phyloP scores from a whole-genome alignment of 2,888 invertebrate species.

The Caenorhabditis panamensis region DNA sequence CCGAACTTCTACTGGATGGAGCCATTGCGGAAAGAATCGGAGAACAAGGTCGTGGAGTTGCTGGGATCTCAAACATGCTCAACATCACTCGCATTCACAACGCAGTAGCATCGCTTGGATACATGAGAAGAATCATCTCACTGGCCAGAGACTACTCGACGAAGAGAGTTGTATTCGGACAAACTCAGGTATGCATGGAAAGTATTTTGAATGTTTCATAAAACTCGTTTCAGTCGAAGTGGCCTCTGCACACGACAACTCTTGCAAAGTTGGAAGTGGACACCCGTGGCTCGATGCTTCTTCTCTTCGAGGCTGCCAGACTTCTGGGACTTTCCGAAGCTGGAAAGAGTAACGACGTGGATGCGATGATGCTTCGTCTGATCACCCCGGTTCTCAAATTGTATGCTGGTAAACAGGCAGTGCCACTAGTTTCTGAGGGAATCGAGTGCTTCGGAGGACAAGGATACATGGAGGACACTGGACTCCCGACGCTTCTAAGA shows the following conservation, averaged over 20 bases:
- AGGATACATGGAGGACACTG: conserved; percentile 85
- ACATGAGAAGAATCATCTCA: conserved; percentile 81
- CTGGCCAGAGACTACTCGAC: conserved; percentile 84
- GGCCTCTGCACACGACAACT: conserved; percentile 84
- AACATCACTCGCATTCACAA: conserved; percentile 84
- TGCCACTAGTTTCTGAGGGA: conserved; percentile 84
- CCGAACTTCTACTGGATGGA: conserved; percentile 84
- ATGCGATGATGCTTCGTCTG: conserved; percentile 83
- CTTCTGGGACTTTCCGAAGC: conserved; percentile 83
- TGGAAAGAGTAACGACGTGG: conserved; percentile 81
- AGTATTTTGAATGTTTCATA: background rate
- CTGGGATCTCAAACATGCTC: conserved; percentile 84
- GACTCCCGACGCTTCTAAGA: conserved; percentile 83
- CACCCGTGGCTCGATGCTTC: conserved; percentile 82
- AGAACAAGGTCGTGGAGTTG: conserved; percentile 82
- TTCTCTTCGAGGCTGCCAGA: conserved; percentile 83
- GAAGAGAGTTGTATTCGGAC: conserved; percentile 83
- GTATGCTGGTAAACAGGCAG: conserved; percentile 84
- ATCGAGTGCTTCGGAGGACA: conserved; percentile 84
- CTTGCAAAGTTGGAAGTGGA: conserved; percentile 84
- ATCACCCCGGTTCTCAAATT: conserved; percentile 84
- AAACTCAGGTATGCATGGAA: conserved; percentile 60
- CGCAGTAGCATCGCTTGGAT: conserved; percentile 82
- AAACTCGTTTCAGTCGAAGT: conserved; percentile 74
- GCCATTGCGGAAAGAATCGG: conserved; percentile 68